phyloP scores from a whole-genome alignment of 1,140 invertebrate species.

The Bathynomus jamesi region DNA sequence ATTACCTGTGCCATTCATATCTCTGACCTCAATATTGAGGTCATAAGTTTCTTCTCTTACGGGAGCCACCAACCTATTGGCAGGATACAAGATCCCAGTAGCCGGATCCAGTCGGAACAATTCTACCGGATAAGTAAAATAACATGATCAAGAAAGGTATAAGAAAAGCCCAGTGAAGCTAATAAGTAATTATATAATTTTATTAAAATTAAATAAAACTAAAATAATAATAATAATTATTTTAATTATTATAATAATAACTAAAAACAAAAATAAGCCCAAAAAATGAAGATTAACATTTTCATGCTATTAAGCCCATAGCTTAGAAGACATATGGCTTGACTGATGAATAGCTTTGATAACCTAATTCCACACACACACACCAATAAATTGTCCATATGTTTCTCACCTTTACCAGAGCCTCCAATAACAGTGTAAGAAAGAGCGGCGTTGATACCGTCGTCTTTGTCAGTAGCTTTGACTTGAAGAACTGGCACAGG shows the following conservation, averaged over 20 bases:
- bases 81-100: conserved; percentile 68
- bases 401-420: conserved; percentile 54
- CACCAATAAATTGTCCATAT: not conserved
- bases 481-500: conserved; percentile 68
- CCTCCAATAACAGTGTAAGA: conserved; percentile 63
- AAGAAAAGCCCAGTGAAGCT: no score
- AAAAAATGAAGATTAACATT: no score
- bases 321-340: no score
- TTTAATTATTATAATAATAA: conserved; percentile 44
- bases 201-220: not conserved
- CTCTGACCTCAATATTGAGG: conserved; percentile 62
- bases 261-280: no score
- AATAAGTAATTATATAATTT: not conserved
- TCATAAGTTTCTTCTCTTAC: conserved; percentile 48
- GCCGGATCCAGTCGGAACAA: conserved; percentile 60
- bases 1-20: conserved; percentile 53
- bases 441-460: conserved; percentile 64
- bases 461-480: conserved; percentile 67
- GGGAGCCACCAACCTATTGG: conserved; percentile 51
- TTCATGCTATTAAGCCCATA: no score
- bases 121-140: conserved; percentile 27
- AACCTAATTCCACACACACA: conserved; percentile 25
- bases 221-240: not conserved
- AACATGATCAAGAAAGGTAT: not conserved
- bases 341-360: no score